A percentile compares a stretch with the other conserved stretches of the same genome.
phyloP scores from a whole-genome alignment of 2,888 invertebrate genomes.

The Cantharis lateralis region DNA sequence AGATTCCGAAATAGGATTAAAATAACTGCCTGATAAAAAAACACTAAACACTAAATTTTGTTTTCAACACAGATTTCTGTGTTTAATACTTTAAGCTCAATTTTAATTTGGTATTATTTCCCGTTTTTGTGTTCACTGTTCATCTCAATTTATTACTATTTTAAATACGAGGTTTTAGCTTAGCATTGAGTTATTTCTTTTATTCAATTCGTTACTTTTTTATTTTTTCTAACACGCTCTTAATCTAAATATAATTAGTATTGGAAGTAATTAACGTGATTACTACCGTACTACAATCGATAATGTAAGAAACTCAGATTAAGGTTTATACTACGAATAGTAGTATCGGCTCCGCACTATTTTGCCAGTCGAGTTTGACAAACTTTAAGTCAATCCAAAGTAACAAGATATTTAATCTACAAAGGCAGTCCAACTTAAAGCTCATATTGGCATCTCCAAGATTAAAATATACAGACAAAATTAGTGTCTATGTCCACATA shows the following conservation, averaged over 20 bases:
- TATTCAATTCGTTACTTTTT: not conserved
- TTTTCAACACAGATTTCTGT: not conserved
- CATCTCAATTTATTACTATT: not conserved
- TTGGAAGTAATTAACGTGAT: too few relatives aligned
- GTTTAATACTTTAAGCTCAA: not conserved
- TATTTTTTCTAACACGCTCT: not conserved
- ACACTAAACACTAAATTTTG: not conserved
- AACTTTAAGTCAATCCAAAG: not conserved
- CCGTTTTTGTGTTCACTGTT: not conserved
- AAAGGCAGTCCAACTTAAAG: not conserved
- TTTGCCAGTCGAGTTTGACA: not conserved
- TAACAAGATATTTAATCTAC: not conserved
- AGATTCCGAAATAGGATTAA: slow-evolving; percentile 1
- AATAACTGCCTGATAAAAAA: not conserved
- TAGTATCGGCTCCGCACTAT: not conserved
- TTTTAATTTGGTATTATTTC: not conserved
- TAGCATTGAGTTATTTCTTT: not conserved
- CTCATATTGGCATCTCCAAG: not conserved
- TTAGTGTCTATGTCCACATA: not conserved
- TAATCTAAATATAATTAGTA: too few relatives aligned
- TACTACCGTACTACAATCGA: not conserved
- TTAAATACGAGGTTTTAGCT: not conserved
- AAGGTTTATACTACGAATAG: not conserved
- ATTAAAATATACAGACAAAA: not conserved
- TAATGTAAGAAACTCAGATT: not conserved